Conservation (phyloP, 1,140 invertebrate species). For the Magallana gigas region DNA sequence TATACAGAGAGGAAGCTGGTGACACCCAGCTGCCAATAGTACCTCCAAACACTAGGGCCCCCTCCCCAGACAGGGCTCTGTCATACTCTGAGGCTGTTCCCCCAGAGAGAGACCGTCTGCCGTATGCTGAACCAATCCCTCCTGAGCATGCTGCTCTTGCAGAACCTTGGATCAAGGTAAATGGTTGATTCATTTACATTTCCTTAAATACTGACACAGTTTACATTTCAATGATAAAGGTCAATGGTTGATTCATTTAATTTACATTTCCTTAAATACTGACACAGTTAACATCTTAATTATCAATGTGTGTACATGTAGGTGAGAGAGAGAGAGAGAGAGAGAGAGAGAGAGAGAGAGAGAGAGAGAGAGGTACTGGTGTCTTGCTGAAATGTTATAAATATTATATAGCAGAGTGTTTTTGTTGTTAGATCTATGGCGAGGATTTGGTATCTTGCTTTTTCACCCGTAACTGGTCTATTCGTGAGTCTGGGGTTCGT, state of each 20-base stretch:
- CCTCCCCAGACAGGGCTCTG: slow-evolving; percentile 70
- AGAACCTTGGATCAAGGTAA: slow-evolving; percentile 76
- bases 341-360: no score
- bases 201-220: no score
- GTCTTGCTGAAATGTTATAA: no score
- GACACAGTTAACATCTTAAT: no score
- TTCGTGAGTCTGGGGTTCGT: slow-evolving; percentile 79
- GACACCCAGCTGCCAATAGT: slow-evolving; percentile 62
- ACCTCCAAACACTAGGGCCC: slow-evolving; percentile 72
- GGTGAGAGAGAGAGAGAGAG: no score
- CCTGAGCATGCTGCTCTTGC: slow-evolving; percentile 74
- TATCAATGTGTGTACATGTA: no score
- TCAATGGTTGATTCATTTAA: neutral
- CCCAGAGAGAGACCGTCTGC: slow-evolving; percentile 67
- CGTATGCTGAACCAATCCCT: slow-evolving; percentile 78
- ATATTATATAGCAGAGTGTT: neutral
- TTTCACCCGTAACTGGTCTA: slow-evolving; percentile 80
- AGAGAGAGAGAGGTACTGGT: no score
- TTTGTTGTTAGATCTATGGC: slow-evolving; percentile 74
- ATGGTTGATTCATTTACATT: neutral
- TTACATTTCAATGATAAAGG: slow-evolving; percentile 50
- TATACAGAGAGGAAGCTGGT: neutral
- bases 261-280: no score
- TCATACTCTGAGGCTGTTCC: slow-evolving; percentile 26
- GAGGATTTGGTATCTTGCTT: slow-evolving; percentile 78